Evolutionary conservation across 2,113 vertebrate genomes (phyloP), one percentile per base, ranked within the genome.

Genomic region (Caranx ignobilis): DNA sequence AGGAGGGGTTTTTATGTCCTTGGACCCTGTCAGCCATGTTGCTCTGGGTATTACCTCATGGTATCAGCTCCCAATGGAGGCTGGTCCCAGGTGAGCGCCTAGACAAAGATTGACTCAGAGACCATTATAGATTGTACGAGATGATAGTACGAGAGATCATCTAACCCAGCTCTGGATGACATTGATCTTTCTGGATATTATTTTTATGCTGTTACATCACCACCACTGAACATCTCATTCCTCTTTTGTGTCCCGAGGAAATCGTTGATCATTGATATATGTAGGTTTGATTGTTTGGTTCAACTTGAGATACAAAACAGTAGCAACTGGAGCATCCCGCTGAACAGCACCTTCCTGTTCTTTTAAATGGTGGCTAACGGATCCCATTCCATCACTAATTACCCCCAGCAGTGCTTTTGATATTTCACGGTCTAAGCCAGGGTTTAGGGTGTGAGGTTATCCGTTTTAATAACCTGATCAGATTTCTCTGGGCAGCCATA

Each of bases 401-500:
- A 82, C 50, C 47, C 74, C 70, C 57, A 73, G 66, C 70, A 60
- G 69, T 47, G 34, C 64, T 54, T 74, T 76, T 80, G 62, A 63
- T 81, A 69, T 84, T 78, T 59, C 48, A 34, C 35, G 35, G n/a
- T 21, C 18, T 79, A 73, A 68, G 62, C 88, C 26, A 65, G 82
- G 56, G 47, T 75, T 71, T 83, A 81, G 26, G 26, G 26, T 26
- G 26, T 59, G 71, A 83, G 71, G 75, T 73, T 82, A 89, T 93
- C 69, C 77, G 52, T 88, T 90, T 76, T 87, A 91, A 91, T 90
- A 81, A 86, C 89, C 83, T 59, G 65, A 87, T 85, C 75, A 89
- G 78, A 88, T 79, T 70, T 84, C 66, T 83, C 57, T 55, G 68
- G 71, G 81, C 62, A 76, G 66, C 78, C 71, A 73, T 87, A 78